Base-by-base conservation (phyloP, 2,888 invertebrate genomes). In the Apotomis turbidana region DNA sequence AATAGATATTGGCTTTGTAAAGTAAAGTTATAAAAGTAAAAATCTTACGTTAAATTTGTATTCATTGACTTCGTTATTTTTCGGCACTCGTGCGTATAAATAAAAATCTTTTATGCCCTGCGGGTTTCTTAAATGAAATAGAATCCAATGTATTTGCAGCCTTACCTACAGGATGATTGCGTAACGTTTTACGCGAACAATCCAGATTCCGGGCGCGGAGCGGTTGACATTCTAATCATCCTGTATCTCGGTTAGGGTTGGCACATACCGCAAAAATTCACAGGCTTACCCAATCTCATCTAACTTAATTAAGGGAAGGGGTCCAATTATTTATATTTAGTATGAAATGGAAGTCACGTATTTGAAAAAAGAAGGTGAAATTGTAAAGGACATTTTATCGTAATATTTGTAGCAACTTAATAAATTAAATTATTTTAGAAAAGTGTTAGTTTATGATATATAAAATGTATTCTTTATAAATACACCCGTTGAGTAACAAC, bases 221-320 rank as follows among this genome's bases (percentile, higher is more conserved):
- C 66, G 71, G 71, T 60, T 71, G 66, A 71, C 71, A 67, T 71
- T 71, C 66, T 71, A 71, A 71, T 71, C 71, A 71, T 41, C 55
- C 71, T 67, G 66, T 67, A 71, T 71, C 71, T 61, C 62, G 69
- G 41, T 52, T 71, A 71, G 71, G 71, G 66, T 61, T 67, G 66
- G 55, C 66, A 51, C 61, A 57, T 38, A 38, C 71, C 66, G 63
- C 70, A 41, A 71, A 66, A 66, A 70, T 59, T 36, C 59, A 66
- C 52, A n/a, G 52, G 15, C 13, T 44, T 8, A 38, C 41, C n/a
- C 60, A 60, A 41, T 44, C 69, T 64, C 13, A 60, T 71, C 8
- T 49, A 9, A 61, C 71, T 67, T 70, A 54, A 66, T 66, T 70
- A 70, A 70, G 38, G 5, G n/a, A 51, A 38, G 54, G 5, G 10